Evolutionary conservation across 2,113 vertebrate species (phyloP), one percentile per base, ranked within the genome.

Genomic region (Pantherophis guttatus): DNA sequence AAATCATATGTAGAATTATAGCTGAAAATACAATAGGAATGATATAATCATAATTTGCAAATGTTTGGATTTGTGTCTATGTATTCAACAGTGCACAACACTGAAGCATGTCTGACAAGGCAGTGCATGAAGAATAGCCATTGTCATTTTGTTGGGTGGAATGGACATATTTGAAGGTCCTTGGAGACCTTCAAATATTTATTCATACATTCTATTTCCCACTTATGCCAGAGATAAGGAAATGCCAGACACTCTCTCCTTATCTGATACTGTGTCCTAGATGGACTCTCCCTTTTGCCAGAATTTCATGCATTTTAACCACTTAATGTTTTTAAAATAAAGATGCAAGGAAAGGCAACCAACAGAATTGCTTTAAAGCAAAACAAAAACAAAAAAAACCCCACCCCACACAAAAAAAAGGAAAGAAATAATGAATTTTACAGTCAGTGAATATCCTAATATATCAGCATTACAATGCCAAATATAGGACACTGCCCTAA

Each of bases 171-270:
- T 44, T 44, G 39, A 44, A 44, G 39, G 23, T 85, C 53, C 54
- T 85, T 44, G 44, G 88, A 75, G 70, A 62, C 70, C 55, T 90
- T 93, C 55, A 59, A 52, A 57, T 89, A 90, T 90, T 90, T 86
- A 90, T 93, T 93, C 54, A 62, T 59, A 53, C 88, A 53, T 81
- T 88, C 65, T 15, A 44, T 88, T 85, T 81, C 11, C 86, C 90
- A 91, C 53, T 81, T 93, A 59, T 29, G 5, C n/a, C 39, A 9
- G 44, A 93, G 93, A 86, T 91, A 91, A 91, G 62, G 24, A 91
- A 93, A 93, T 91, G 54, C 54, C 93, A 89, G 55, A 91, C 87
- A 93, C 12, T 91, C 86, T 91, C 54, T 89, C 65, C 48, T 89
- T 91, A 89, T 91, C 87, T 89, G 90, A 91, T 87, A 89, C 23